Evolutionary conservation across 1,140 invertebrate species (phyloP).

Genomic region (Subanguina moxae): DNA sequence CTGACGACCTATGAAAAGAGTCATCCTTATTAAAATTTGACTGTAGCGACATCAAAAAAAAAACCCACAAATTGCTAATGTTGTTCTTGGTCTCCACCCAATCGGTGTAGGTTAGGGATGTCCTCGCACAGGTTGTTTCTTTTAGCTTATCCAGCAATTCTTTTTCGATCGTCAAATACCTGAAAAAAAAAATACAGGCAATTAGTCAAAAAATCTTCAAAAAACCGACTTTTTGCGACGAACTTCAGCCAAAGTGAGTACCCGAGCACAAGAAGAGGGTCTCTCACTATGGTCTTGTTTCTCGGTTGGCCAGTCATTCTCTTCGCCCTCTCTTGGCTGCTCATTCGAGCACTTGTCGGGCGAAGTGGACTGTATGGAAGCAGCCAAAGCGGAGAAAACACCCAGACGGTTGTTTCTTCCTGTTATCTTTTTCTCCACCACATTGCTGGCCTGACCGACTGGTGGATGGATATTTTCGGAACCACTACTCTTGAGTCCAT

Average conservation of each 20-base stretch:
- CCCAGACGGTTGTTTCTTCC: no score
- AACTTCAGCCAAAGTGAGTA: background rate
- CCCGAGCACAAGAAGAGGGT: background rate
- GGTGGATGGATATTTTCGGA: no score
- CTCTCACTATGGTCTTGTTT: conserved; percentile 2
- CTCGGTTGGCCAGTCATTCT: background rate
- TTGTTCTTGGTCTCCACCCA: background rate
- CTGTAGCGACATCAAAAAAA: no score
- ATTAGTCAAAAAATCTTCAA: background rate
- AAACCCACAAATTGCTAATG: no score
- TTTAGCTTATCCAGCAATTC: conserved; percentile 1
- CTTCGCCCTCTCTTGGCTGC: background rate
- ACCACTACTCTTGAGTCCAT: no score
- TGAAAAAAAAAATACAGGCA: background rate
- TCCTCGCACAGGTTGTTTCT: background rate
- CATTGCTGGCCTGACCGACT: no score
- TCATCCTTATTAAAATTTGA: no score
- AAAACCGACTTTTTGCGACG: background rate
- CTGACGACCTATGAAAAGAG: no score
- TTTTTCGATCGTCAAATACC: background rate
- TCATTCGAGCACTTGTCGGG: background rate
- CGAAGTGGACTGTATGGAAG: no score
- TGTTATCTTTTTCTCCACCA: no score
- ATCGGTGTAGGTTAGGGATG: background rate
- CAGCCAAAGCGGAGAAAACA: no score